Percentiles rank a stretch among this genome's conserved stretches.
Conservation (phyloP, 2,888 invertebrate genomes). For the Sthenelais limicola region DNA sequence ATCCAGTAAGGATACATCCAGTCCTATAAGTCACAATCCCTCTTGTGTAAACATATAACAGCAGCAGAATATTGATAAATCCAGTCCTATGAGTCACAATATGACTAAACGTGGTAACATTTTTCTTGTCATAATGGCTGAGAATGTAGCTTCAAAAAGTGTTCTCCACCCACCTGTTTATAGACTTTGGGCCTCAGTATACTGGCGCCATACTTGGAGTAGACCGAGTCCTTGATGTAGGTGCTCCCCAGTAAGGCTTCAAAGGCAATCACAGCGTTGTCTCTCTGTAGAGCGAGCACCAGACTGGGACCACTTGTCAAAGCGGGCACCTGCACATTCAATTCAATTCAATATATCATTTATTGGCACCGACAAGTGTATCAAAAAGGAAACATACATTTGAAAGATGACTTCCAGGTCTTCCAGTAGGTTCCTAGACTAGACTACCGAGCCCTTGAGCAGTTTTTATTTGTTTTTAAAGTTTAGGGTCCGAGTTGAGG, state of each 20-base stretch:
- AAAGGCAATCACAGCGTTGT: constrained; percentile 66
- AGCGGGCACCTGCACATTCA: constrained; percentile 56
- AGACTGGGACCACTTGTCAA: constrained; percentile 61
- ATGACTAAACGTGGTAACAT: neutral
- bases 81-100: too few relatives aligned
- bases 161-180: constrained; percentile 55
- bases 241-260: constrained; percentile 56
- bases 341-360: too few relatives aligned
- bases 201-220: constrained; percentile 38
- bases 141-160: neutral
- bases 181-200: constrained; percentile 49
- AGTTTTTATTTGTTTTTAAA: too few relatives aligned
- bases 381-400: too few relatives aligned
- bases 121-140: neutral
- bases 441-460: too few relatives aligned
- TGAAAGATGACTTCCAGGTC: too few relatives aligned
- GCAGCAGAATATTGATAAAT: too few relatives aligned
- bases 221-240: constrained; percentile 42
- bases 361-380: too few relatives aligned
- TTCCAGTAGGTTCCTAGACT: too few relatives aligned
- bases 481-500: too few relatives aligned
- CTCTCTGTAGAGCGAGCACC: constrained; percentile 65
- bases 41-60: too few relatives aligned
- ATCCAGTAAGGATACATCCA: neutral
- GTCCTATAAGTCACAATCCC: too few relatives aligned